phyloP scores from a whole-genome alignment of 2,113 vertebrate genomes.

The Callionymus lyra region DNA sequence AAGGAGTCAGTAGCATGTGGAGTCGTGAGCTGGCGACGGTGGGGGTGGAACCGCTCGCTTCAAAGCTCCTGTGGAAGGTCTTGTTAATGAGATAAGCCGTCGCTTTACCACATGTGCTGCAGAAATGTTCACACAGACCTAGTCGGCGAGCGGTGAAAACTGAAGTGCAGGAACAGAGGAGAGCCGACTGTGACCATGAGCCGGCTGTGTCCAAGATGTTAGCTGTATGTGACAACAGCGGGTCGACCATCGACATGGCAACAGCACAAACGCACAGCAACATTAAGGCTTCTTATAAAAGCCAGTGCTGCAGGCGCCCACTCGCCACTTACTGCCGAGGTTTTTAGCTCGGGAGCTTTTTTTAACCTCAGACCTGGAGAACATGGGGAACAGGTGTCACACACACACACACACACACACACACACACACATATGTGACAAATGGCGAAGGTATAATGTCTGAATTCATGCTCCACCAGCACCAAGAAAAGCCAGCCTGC shows the following conservation, averaged over 20 bases:
- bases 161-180: not conserved
- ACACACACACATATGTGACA: too few relatives aligned
- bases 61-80: constrained; percentile 18
- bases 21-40: constrained; percentile 1
- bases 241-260: constrained; percentile 11
- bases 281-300: constrained; percentile 22
- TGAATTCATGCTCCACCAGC: not conserved
- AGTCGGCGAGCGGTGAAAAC: not conserved
- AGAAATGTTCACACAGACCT: not conserved
- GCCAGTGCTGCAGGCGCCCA: constrained; percentile 23
- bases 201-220: constrained; percentile 31
- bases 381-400: constrained; percentile 39
- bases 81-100: constrained; percentile 26
- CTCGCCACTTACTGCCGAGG: constrained; percentile 28
- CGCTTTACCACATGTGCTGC: constrained; percentile 26
- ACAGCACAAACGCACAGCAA: not conserved
- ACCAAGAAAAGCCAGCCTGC: too few relatives aligned
- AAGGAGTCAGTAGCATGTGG: too few relatives aligned
- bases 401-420: too few relatives aligned
- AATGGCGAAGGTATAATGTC: constrained; percentile 12
- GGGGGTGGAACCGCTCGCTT: constrained; percentile 7
- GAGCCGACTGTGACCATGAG: not conserved
- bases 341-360: constrained; percentile 35
- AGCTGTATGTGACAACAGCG: constrained; percentile 24
- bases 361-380: constrained; percentile 38